Conservation (phyloP, 2,888 invertebrate genomes). For the Ormyrus labotus region DNA sequence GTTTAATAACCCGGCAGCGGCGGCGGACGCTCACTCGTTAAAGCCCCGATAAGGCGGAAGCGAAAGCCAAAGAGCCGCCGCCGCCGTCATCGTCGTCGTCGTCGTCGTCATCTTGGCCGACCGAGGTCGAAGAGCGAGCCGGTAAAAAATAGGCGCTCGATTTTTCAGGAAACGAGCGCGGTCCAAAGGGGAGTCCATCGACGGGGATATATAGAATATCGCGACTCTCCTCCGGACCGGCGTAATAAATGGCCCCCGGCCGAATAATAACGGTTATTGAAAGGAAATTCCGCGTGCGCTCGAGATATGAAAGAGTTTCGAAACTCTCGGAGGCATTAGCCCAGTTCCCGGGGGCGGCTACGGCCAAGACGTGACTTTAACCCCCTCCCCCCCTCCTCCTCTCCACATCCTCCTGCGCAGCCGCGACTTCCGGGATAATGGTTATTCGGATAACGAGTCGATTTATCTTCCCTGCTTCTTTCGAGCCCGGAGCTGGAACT, state of each 20-base stretch:
- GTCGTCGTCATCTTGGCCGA: not conserved
- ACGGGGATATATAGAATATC: not conserved
- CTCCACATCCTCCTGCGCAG: slow-evolving; percentile 47
- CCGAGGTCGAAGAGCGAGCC: not conserved
- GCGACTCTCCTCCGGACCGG: not conserved
- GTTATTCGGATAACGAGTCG: slow-evolving; percentile 71
- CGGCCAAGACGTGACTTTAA: slow-evolving; percentile 36
- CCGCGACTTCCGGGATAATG: slow-evolving; percentile 60
- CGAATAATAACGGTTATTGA: slow-evolving; percentile 69
- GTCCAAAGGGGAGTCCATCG: not conserved
- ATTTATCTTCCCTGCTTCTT: slow-evolving; percentile 65
- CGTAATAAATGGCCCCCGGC: slow-evolving; percentile 62
- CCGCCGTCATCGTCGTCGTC: not conserved
- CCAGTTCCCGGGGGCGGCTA: slow-evolving; percentile 61
- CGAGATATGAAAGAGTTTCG: slow-evolving; percentile 63
- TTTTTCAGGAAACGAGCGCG: slow-evolving; percentile 38
- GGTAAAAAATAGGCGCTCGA: slow-evolving; percentile 37
- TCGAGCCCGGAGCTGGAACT: slow-evolving; percentile 3
- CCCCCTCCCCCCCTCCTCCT: slow-evolving; percentile 45
- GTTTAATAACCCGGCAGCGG: too few species aligned
- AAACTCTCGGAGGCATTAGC: slow-evolving; percentile 67
- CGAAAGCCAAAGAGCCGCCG: not conserved
- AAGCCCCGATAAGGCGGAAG: not conserved
- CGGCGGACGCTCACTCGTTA: too few species aligned
- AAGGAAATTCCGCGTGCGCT: slow-evolving; percentile 61